Percentiles rank a stretch among this genome's conserved stretches.
These are phyloP conservation scores for Protaetia brevitarsis DNA, from an alignment of 1,140 invertebrate genomes.

Conservation along the genomic window DNA sequence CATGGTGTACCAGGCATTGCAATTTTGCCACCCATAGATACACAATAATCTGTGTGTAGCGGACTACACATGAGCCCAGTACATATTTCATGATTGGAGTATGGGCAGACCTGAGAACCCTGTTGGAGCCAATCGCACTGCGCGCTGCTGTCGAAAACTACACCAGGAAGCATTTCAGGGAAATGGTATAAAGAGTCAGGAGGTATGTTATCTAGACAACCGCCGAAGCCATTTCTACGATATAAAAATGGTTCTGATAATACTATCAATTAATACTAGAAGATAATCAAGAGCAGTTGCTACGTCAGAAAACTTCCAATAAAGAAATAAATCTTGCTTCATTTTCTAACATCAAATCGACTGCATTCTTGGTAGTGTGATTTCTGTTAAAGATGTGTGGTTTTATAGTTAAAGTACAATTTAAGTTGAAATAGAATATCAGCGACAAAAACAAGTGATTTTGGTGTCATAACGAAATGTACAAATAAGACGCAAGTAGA, in stretches of 20 bases:
- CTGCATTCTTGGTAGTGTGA: too few relatives aligned
- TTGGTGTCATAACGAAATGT: too few relatives aligned
- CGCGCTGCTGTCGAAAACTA: conserved; percentile 65
- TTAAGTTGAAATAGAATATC: too few relatives aligned
- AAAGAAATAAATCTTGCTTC: too few relatives aligned
- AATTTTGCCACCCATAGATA: conserved; percentile 57
- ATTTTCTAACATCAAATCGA: too few relatives aligned
- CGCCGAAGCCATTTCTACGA: conserved; percentile 59
- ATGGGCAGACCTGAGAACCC: conserved; percentile 48
- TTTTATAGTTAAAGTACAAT: too few relatives aligned
- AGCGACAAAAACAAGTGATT: too few relatives aligned
- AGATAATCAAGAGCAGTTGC: too few relatives aligned
- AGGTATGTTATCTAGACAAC: conserved; percentile 64
- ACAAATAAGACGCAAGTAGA: too few relatives aligned
- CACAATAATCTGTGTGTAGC: conserved; percentile 50
- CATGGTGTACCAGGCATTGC: conserved; percentile 66
- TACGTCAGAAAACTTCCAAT: too few relatives aligned
- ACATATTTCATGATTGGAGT: conserved; percentile 50
- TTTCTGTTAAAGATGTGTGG: too few relatives aligned
- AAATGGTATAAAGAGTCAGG: conserved; percentile 53
- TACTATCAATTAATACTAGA: too few relatives aligned
- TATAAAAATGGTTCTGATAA: background rate
- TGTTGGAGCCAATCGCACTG: conserved; percentile 59
- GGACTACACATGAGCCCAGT: conserved; percentile 56
- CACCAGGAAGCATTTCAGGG: conserved; percentile 61